Evolutionary conservation across 2,888 invertebrate genomes (phyloP), one percentile per base, ranked within the genome.

Genomic region (Sylvicola cinctus): DNA sequence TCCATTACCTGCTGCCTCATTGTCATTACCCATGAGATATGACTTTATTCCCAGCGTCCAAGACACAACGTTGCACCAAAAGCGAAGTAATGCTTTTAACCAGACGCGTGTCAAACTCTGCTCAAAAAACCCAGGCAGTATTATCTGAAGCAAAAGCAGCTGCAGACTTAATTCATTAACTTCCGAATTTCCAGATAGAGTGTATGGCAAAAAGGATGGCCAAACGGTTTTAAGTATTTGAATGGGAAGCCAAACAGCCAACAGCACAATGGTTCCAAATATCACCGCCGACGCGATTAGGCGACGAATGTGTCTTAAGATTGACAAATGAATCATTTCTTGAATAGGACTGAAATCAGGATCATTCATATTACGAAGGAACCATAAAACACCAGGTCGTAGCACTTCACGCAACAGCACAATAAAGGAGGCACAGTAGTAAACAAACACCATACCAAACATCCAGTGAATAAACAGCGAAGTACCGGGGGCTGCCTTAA

Each of bases 331-430:
- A 43, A 98, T 96, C 96, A 98, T 96, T 72, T 85, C 90, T 63
- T 90, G 93, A 39, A 98, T 93, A 6, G 98, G 98, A 61, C 95
- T 96, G 50, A 98, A 98, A 49, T 98, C 96, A 0, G 98, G 96
- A 61, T 98, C 96, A 57, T 98, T 98, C 38, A 98, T 66, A 55
- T 98, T 98, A 43, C 95, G 70, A 45, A 98, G 65, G 58, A 98
- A 98, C 96, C 96, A 98, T 3, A 98, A 63, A 1, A 96, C 93
- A 0, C 98, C 98, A 0, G 98, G 98, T 34, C 98, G 68, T 26
- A 98, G 54, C 1, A 95, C 88, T 59, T 98, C 96, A 34, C 96
- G 65, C 16, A 98, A 58, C 3, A 98, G 62, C 13, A 91, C 64
- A 29, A 96, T 84, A 51, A 91, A 96, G 0, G 93, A 93, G 6